Base-by-base conservation (phyloP, 1,140 invertebrate genomes). In the Diprion similis region DNA sequence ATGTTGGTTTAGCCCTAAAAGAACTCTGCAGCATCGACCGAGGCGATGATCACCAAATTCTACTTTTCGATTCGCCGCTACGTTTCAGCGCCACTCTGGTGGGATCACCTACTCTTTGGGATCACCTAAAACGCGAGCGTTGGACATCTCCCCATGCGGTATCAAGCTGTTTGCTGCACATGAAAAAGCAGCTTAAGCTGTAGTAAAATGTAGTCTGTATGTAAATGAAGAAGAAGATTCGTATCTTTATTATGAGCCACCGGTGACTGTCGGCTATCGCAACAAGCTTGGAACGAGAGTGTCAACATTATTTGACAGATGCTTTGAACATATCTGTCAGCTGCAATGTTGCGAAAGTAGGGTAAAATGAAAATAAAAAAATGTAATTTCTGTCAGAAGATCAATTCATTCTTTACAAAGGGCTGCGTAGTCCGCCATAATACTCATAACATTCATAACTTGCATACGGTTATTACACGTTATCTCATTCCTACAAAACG, bases 251-350 rank as follows among this genome's bases (percentile, higher is more conserved):
- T 51, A 51, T 51, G 8, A 8, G 48, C 15, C 8, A 15, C 48
- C 48, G 9, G 48, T 51, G 48, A 10, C 48, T 15, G 48, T 51
- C 9, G 48, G 48, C 48, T 51, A 59, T 59, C 2, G n/a, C 51
- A 59, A 59, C 2, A 59, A 59, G n/a, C 51, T 2, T 59, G 2
- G 11, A 59, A 59, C 51, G 51, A 13, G 8, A 59, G 51, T 59
- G 51, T n/a, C 51, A 59, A 59, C 51, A 13, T 59, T 59, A 13
- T 59, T 59, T 59, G 51, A 59, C 2, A 59, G 51, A 59, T 59
- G 51, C n/a, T 59, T 59, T 59, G 51, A 59, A 59, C 51, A 2
- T 59, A 59, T 59, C 51, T 59, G 51, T 59, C 51, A 59, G 51
- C n/a, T 13, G n/a, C 11, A 59, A 13, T 59, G 51, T 59, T 59